phyloP scores from a whole-genome alignment of 1,140 invertebrate species.

The Caerostris darwini region DNA sequence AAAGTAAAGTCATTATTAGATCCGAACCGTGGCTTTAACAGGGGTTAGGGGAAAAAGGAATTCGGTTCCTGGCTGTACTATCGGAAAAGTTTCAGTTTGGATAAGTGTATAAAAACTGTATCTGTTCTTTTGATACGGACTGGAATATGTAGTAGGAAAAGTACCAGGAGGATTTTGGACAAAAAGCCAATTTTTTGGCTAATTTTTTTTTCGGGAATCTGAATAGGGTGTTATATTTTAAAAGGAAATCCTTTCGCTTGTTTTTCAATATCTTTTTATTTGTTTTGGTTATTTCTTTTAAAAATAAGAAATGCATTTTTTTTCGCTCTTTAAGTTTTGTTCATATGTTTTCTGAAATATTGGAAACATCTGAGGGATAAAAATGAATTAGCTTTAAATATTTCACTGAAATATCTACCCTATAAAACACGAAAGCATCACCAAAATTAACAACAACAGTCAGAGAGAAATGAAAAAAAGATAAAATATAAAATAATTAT shows the following conservation, averaged over 20 bases:
- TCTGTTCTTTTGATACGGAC: slow-evolving; percentile 17
- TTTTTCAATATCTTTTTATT: neutral
- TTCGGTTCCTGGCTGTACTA: neutral
- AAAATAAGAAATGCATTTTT: neutral
- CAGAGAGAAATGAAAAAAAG: too few relatives aligned
- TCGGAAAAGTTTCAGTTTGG: slow-evolving; percentile 47
- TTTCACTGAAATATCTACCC: too few relatives aligned
- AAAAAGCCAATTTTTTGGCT: slow-evolving; percentile 31
- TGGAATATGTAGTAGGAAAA: neutral
- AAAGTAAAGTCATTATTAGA: slow-evolving; percentile 53
- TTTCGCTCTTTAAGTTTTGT: neutral
- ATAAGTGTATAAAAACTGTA: slow-evolving; percentile 12
- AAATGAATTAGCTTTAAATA: neutral
- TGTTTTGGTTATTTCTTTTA: neutral
- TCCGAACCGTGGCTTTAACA: slow-evolving; percentile 33
- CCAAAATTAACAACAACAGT: too few relatives aligned
- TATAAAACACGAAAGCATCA: too few relatives aligned
- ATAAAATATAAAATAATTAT: too few relatives aligned
- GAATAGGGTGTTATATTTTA: neutral
- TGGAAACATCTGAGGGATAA: neutral
- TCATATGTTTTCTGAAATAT: neutral
- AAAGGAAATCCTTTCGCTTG: neutral
- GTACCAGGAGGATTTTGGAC: neutral
- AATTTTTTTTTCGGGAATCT: neutral
- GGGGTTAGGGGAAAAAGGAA: slow-evolving; percentile 1